Percentiles rank a stretch among this genome's conserved stretches.
Conservation (phyloP, 2,888 invertebrate species). For the Ceramica pisi region DNA sequence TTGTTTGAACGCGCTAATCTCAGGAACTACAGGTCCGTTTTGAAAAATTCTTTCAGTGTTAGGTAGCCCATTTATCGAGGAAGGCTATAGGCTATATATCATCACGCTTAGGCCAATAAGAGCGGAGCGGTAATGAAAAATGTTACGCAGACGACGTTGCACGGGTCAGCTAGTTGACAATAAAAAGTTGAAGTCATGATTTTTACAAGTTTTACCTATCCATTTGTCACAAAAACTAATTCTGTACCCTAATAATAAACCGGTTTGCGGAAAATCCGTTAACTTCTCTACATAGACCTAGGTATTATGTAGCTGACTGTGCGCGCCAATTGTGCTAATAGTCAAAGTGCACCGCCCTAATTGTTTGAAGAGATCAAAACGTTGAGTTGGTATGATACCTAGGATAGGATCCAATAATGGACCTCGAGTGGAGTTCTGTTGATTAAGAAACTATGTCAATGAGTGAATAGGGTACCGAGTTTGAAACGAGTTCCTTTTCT, state of each 20-base stretch:
- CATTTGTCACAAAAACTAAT: too few species aligned
- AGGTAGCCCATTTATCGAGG: too few species aligned
- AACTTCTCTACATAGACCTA: background rate
- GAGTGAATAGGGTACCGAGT: background rate
- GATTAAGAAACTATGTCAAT: constrained; percentile 24
- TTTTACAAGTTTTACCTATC: too few species aligned
- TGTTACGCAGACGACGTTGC: too few species aligned
- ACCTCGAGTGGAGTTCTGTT: background rate
- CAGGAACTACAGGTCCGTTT: too few species aligned
- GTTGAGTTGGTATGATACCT: constrained; percentile 36
- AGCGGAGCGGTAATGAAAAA: too few species aligned
- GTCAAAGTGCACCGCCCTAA: constrained; percentile 49
- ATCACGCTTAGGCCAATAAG: too few species aligned
- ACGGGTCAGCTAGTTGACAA: too few species aligned
- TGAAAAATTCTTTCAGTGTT: too few species aligned
- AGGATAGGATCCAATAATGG: constrained; percentile 24
- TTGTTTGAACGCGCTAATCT: too few species aligned
- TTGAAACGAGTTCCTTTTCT: background rate
- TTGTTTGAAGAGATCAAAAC: constrained; percentile 51
- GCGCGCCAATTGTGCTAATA: constrained; percentile 51
- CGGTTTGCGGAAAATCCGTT: background rate
- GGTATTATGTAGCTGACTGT: constrained; percentile 48
- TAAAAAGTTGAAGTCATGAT: too few species aligned
- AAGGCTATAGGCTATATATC: too few species aligned
- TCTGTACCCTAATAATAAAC: background rate